Evolutionary conservation across 2,797 vertebrate genomes (phyloP).

Genomic region (Tadarida brasiliensis): DNA sequence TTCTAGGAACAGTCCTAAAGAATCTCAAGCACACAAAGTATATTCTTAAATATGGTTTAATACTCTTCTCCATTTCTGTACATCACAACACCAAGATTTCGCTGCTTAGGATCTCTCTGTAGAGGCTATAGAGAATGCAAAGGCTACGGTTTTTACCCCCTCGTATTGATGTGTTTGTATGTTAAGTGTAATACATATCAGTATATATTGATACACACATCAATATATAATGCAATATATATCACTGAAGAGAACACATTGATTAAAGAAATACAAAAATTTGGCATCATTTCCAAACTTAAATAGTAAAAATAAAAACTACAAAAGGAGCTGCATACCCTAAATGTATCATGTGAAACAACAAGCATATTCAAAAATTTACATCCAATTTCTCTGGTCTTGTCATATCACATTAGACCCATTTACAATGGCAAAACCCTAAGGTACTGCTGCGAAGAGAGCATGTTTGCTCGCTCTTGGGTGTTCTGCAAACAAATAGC

Average conservation of each 20-base stretch:
- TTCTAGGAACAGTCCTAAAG: slow-evolving; percentile 77
- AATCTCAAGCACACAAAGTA: slow-evolving; percentile 87
- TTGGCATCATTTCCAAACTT: slow-evolving; percentile 94
- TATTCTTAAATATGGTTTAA: slow-evolving; percentile 95
- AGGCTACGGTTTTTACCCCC: slow-evolving; percentile 90
- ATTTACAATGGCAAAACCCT: slow-evolving; percentile 91
- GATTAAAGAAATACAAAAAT: slow-evolving; percentile 94
- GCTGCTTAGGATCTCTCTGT: slow-evolving; percentile 92
- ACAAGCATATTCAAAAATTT: slow-evolving; percentile 92
- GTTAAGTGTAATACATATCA: slow-evolving; percentile 92
- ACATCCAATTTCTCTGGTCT: slow-evolving; percentile 90
- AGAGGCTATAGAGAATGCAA: slow-evolving; percentile 91
- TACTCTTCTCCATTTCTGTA: slow-evolving; percentile 95
- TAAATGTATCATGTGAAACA: slow-evolving; percentile 91
- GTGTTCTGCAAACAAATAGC: slow-evolving; percentile 78
- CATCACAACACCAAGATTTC: slow-evolving; percentile 93
- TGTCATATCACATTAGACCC: slow-evolving; percentile 90
- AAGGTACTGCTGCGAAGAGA: slow-evolving; percentile 85
- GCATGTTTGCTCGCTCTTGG: slow-evolving; percentile 75
- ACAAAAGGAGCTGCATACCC: slow-evolving; percentile 92
- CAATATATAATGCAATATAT: slow-evolving; percentile 94
- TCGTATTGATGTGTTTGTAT: slow-evolving; percentile 89
- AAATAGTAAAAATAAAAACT: slow-evolving; percentile 93
- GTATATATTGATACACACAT: slow-evolving; percentile 93
- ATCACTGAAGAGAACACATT: slow-evolving; percentile 92